These are phyloP conservation scores for Chlorops oryzae DNA, from an alignment of 1,140 invertebrate species.

Conservation along the genomic window DNA sequence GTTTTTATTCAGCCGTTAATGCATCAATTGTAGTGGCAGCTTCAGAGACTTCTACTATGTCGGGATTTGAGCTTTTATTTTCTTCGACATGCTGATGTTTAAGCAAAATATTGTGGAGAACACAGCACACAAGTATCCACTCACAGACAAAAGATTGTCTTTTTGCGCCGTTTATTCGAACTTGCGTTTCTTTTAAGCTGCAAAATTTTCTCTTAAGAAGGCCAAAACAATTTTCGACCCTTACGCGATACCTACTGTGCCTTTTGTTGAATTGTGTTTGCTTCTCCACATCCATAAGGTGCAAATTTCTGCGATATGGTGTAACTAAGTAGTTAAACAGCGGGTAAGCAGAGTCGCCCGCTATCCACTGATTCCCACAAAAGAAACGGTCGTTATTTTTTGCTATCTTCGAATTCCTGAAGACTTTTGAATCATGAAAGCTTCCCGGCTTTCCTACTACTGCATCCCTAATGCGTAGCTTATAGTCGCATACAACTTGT, in stretches of 20 bases:
- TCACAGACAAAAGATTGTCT: not conserved
- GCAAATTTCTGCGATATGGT: not conserved
- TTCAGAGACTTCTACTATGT: too few species aligned
- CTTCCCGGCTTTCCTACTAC: slow-evolving; percentile 1
- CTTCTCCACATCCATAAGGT: not conserved
- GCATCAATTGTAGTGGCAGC: too few species aligned
- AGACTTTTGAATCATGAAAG: slow-evolving; percentile 1
- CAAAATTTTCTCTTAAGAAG: not conserved
- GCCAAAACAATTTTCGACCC: not conserved
- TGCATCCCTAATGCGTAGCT: not conserved
- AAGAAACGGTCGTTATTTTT: not conserved
- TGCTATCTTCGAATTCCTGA: not conserved
- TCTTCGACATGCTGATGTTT: too few species aligned
- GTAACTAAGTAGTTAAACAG: not conserved
- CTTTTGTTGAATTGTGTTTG: not conserved
- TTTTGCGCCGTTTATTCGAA: not conserved
- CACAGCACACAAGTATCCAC: not conserved
- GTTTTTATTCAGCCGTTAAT: too few species aligned
- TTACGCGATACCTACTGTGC: not conserved
- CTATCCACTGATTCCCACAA: not conserved
- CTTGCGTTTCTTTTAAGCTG: not conserved
- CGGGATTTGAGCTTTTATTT: too few species aligned
- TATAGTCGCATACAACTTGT: not conserved
- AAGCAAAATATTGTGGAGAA: not conserved
- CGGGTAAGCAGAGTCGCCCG: not conserved